Evolutionary conservation across 2,888 invertebrate genomes (phyloP).

Genomic region (Plagodis pulveraria): DNA sequence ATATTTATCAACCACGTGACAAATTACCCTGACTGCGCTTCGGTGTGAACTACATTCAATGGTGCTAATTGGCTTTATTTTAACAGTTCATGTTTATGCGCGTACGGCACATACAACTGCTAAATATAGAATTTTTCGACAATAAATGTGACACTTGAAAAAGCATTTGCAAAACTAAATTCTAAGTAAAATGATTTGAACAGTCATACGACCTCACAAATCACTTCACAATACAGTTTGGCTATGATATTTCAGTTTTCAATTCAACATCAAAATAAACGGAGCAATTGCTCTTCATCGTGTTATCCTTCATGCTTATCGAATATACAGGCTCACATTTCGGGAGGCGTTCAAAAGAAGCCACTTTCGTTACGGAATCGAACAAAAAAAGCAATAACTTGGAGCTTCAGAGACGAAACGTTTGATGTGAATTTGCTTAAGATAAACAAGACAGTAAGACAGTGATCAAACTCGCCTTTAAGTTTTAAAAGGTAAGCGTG

Average conservation of each 20-base stretch:
- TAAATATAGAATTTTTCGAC: too few relatives aligned
- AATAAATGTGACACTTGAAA: too few relatives aligned
- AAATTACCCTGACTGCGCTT: too few relatives aligned
- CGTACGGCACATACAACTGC: too few relatives aligned
- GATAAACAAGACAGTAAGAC: not conserved
- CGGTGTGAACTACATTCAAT: too few relatives aligned
- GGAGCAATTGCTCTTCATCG: constrained; percentile 7
- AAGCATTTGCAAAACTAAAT: too few relatives aligned
- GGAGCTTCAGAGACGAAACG: not conserved
- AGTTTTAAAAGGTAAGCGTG: not conserved
- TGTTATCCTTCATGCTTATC: constrained; percentile 6
- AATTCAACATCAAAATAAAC: not conserved
- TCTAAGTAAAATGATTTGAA: too few relatives aligned
- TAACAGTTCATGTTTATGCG: too few relatives aligned
- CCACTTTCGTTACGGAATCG: constrained; percentile 1
- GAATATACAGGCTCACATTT: constrained; percentile 6
- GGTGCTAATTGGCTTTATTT: too few relatives aligned
- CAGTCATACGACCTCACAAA: too few relatives aligned
- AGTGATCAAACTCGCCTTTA: not conserved
- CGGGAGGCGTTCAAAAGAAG: constrained; percentile 2
- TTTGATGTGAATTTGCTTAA: constrained; percentile 11
- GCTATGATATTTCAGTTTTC: not conserved
- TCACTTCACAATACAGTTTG: too few relatives aligned
- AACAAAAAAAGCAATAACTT: constrained; percentile 14
- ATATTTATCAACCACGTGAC: too few relatives aligned